Evolutionary conservation across 2,797 vertebrate species (phyloP), one percentile per base, ranked within the genome.

Genomic region (Chaenodraco wilsoni): DNA sequence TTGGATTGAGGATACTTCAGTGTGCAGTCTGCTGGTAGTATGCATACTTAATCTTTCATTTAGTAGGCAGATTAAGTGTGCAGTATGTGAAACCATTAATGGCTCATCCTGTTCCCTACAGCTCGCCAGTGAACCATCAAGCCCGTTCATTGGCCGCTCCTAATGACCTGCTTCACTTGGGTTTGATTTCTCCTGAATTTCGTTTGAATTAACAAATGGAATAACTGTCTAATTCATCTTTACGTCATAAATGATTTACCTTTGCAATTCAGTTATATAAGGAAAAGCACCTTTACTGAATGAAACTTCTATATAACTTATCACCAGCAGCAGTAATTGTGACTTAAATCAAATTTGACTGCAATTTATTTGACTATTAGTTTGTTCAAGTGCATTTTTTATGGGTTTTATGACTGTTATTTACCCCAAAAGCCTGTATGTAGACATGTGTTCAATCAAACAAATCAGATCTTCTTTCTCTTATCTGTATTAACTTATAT

Each of bases 91-190:
- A 3, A 65, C 51, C 6, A 58, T 27, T 74, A 74, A 76, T 6
- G 9, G 41, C 19, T 57, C 4, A 9, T 44, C 9, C 5, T 49
- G 21, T 74, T 73, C 5, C 19, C 56, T 66, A 17, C 88, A 94
- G 94, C 92, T 95, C 21, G 88, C 90, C 61, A 92, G 81, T 66
- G 94, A 95, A 83, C 69, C 77, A 0, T 85, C 87, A 31, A 78
- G 74, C 23, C 58, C 43, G 40, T 92, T 82, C 70, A 87, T 86
- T 9, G 10, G 85, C 10, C 88, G 46, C 63, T 91, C 88, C 87
- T 88, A 37, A 76, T 10, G 0, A 21, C 12, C 33, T 4, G 14
- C 43, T 3, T 9, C 44, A 19, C 23, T 43, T 55, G 17, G 5
- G 1, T 33, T 52, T 15, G 13, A 63, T 21, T 19, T 43, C 51